Evolutionary conservation across 2,797 vertebrate genomes (phyloP), one percentile per base, ranked within the genome.

Genomic region (Enteromius argenteus): DNA sequence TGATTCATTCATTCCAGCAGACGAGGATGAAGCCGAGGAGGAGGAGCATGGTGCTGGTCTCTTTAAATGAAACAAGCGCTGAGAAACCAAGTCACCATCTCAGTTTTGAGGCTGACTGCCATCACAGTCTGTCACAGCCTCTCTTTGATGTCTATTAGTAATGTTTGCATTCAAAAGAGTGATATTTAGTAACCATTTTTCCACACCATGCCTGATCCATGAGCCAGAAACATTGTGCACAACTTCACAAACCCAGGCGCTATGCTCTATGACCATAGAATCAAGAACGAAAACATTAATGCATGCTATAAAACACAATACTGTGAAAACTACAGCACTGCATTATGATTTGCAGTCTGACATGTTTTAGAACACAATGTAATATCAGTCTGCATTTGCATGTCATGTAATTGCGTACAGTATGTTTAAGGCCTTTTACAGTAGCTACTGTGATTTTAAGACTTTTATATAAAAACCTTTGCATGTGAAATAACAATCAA

Each of bases 1-100:
- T 87, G 90, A 91, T 91, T 90, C 91, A 90, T 89, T 90, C 88
- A 90, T 27, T 87, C 85, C 87, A 90, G 89, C 85, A 80, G 87
- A 89, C 86, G 86, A 90, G 73, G 14, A 84, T 84, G 58, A 84
- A 75, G 58, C 23, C 5, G 27, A 30, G 23, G 58, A 27, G 58
- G 58, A 27, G 58, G 23, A 62, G 23, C 58, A 30, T 13, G 58
- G 5, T 32, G 60, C 60, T 62, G 27, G 60, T 67, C 46, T 68
- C 37, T 73, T 27, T 49, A 77, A 71, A 49, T 37, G 15, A 46
- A 51, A 3, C 27, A 39, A 88, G 66, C 81, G 71, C 42, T 58
- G 37, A 49, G 79, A 30, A 62, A 60, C n/a, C 67, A 78, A 56
- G 87, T 27, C 79, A 30, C 85, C 60, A 78, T 74, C 53, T 79